These are phyloP conservation scores for Madoqua kirkii DNA, from an alignment of 2,113 vertebrate genomes.

Conservation along the genomic window DNA sequence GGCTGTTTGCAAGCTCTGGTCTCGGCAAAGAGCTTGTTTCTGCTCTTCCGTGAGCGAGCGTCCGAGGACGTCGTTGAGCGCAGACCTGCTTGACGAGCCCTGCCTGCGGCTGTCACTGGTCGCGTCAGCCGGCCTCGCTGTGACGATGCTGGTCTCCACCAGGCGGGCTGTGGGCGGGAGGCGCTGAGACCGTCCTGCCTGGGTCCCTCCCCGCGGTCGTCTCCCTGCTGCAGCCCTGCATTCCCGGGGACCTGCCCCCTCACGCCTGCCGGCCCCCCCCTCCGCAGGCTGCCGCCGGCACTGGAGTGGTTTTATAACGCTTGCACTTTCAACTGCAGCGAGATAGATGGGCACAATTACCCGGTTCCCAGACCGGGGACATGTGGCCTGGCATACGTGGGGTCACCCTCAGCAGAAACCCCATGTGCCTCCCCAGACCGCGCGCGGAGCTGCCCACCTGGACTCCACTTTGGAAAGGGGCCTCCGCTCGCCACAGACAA, in stretches of 20 bases:
- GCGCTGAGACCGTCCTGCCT: fast-evolving
- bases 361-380: slow-evolving; percentile 72
- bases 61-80: fast-evolving
- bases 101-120: fast-evolving
- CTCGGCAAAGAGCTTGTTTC: background rate
- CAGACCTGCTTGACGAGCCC: background rate
- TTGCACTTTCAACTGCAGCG: slow-evolving; percentile 74
- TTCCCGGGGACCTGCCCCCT: slow-evolving; percentile 48
- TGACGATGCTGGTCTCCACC: fast-evolving
- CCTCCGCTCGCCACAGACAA: slow-evolving; percentile 76
- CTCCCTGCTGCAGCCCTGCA: slow-evolving; percentile 1
- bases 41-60: fast-evolving
- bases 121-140: fast-evolving
- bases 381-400: slow-evolving; percentile 80
- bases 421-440: slow-evolving; percentile 72
- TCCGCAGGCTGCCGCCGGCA: slow-evolving; percentile 45
- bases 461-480: slow-evolving; percentile 59
- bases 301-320: slow-evolving; percentile 61
- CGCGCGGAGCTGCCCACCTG: background rate
- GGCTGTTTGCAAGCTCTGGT: background rate
- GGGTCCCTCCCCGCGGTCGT: background rate
- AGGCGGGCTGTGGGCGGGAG: fast-evolving
- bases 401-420: slow-evolving; percentile 76
- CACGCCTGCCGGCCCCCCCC: slow-evolving; percentile 11
- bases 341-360: slow-evolving; percentile 77